These are phyloP conservation scores for Gymnorhina tibicen DNA, from an alignment of 2,113 vertebrate species.

Conservation along the genomic window DNA sequence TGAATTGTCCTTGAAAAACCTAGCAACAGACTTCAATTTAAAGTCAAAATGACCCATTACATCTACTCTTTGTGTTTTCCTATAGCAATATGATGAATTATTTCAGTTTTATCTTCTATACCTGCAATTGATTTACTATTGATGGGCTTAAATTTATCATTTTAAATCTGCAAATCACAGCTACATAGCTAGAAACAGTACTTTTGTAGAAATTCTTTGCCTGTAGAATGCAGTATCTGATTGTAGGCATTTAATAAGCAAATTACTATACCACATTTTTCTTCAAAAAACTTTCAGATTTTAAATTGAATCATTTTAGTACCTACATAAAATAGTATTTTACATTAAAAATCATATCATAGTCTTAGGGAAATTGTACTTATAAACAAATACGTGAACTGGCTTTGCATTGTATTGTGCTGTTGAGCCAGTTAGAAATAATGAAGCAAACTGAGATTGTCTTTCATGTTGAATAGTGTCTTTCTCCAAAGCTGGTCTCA, in stretches of 20 bases:
- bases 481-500: not conserved
- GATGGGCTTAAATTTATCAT: slow-evolving; percentile 71
- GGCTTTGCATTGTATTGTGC: not conserved
- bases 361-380: slow-evolving; percentile 10
- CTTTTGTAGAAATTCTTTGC: slow-evolving; percentile 62
- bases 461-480: not conserved
- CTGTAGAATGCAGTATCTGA: slow-evolving; percentile 38
- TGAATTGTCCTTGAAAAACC: slow-evolving; percentile 62
- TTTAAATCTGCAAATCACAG: slow-evolving; percentile 59
- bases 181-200: slow-evolving; percentile 45
- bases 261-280: slow-evolving; percentile 61
- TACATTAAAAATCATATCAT: slow-evolving; percentile 4
- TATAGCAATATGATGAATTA: slow-evolving; percentile 59
- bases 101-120: slow-evolving; percentile 72
- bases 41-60: slow-evolving; percentile 49
- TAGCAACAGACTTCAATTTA: slow-evolving; percentile 57
- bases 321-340: slow-evolving; percentile 22
- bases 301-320: slow-evolving; percentile 57
- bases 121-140: slow-evolving; percentile 72
- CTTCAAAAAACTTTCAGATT: slow-evolving; percentile 53
- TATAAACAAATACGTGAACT: not conserved
- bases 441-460: not conserved
- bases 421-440: slow-evolving; percentile 38
- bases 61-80: slow-evolving; percentile 41
- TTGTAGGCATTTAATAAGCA: slow-evolving; percentile 37